A percentile compares a stretch with the other conserved stretches of the same genome.
Conservation (phyloP, 2,113 vertebrate species). For the Peromyscus maniculatus region DNA sequence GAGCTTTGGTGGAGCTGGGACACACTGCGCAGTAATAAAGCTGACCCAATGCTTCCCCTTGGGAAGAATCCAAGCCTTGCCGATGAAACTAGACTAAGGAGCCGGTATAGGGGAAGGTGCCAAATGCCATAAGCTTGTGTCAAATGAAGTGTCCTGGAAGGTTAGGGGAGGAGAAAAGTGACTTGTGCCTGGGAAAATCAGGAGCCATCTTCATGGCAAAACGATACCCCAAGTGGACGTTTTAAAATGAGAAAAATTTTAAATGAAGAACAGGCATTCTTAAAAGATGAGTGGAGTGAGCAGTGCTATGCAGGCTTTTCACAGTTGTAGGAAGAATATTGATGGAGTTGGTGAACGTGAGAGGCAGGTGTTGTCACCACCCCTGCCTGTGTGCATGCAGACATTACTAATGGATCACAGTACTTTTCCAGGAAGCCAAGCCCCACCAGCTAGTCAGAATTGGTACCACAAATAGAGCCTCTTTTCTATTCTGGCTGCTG, state of each 20-base stretch:
- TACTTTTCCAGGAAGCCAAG: neutral
- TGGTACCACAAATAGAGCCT: neutral
- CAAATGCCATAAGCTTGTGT: neutral
- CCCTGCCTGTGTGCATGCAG: neutral
- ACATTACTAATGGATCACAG: slow-evolving; percentile 1
- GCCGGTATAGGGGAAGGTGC: neutral
- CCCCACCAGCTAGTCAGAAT: neutral
- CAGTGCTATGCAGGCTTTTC: neutral
- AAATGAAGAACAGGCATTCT: neutral
- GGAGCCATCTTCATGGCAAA: neutral
- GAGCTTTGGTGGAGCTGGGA: neutral
- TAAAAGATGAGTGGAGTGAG: neutral
- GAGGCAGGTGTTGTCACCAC: rapidly evolving
- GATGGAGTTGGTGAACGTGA: neutral
- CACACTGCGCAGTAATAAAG: neutral
- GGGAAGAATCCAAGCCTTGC: neutral
- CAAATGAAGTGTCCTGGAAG: neutral
- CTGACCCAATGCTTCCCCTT: neutral
- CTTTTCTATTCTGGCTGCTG: neutral
- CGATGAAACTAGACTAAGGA: neutral
- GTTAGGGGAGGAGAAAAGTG: neutral
- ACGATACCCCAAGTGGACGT: neutral
- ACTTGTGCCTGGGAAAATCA: neutral
- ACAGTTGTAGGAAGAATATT: neutral
- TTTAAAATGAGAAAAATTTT: neutral